phyloP scores from a whole-genome alignment of 2,888 invertebrate species.

The Eupelmus urozonus region DNA sequence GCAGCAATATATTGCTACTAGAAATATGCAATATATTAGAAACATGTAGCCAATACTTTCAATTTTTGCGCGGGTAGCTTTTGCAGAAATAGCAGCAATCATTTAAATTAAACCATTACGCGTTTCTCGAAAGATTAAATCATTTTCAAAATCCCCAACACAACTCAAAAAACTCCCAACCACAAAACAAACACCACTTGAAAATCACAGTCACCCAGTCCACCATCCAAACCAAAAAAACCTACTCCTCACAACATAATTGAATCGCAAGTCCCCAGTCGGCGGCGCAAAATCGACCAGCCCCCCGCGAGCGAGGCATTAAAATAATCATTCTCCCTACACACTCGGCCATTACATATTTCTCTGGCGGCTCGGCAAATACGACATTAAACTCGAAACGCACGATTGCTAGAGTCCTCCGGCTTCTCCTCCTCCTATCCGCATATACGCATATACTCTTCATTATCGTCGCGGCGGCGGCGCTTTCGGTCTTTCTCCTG shows the following conservation, averaged over 20 bases:
- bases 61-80: no score
- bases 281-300: background rate
- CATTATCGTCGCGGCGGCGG: background rate
- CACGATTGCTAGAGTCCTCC: background rate
- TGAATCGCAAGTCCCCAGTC: constrained; percentile 13
- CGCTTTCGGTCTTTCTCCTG: background rate
- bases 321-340: constrained; percentile 44
- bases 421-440: background rate
- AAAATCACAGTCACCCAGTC: no score
- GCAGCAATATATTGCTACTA: no score
- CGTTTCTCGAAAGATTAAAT: no score
- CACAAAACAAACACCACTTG: no score
- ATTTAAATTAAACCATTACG: no score
- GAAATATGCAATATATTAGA: no score
- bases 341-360: constrained; percentile 10
- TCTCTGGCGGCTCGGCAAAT: background rate
- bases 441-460: background rate
- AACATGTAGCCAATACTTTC: no score
- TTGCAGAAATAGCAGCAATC: no score
- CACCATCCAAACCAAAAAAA: no score
- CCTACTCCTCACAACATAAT: background rate
- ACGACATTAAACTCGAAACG: constrained; percentile 1
- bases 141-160: no score
- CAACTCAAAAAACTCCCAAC: no score
- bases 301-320: background rate